Conservation (phyloP, 2,888 invertebrate species). For the Colostygia pectinataria region DNA sequence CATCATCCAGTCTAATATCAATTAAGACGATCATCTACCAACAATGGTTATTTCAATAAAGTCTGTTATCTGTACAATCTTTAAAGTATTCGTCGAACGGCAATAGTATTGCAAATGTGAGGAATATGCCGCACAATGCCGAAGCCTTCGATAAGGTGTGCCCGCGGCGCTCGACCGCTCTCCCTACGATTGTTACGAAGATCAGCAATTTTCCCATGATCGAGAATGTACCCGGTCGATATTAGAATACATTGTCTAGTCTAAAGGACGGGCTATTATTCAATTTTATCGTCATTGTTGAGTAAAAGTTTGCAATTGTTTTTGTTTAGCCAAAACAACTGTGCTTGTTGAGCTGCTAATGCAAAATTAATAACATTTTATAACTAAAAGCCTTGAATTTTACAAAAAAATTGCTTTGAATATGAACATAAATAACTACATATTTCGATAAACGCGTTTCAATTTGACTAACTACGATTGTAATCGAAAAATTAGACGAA, state of each 20-base stretch:
- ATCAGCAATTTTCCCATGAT: slow-evolving; percentile 74
- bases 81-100: slow-evolving; percentile 24
- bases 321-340: background rate
- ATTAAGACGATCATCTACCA: slow-evolving; percentile 8
- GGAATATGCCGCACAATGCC: slow-evolving; percentile 53
- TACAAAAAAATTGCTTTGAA: too few species aligned
- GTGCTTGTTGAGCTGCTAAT: too few species aligned
- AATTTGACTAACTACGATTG: background rate
- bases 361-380: too few species aligned
- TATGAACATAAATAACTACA: too few species aligned
- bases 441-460: too few species aligned
- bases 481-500: background rate
- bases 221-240: slow-evolving; percentile 53
- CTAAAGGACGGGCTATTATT: slow-evolving; percentile 39
- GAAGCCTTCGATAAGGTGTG: slow-evolving; percentile 28
- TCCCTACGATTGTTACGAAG: slow-evolving; percentile 51
- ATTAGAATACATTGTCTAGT: slow-evolving; percentile 53
- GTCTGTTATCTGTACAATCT: slow-evolving; percentile 27
- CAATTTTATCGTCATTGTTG: slow-evolving; percentile 44
- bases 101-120: slow-evolving; percentile 27
- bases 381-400: too few species aligned
- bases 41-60: slow-evolving; percentile 35
- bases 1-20: slow-evolving; percentile 1
- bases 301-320: slow-evolving; percentile 11
- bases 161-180: slow-evolving; percentile 35